Base-by-base conservation (phyloP, 2,113 vertebrate genomes). In the Mormoops blainvillei region DNA sequence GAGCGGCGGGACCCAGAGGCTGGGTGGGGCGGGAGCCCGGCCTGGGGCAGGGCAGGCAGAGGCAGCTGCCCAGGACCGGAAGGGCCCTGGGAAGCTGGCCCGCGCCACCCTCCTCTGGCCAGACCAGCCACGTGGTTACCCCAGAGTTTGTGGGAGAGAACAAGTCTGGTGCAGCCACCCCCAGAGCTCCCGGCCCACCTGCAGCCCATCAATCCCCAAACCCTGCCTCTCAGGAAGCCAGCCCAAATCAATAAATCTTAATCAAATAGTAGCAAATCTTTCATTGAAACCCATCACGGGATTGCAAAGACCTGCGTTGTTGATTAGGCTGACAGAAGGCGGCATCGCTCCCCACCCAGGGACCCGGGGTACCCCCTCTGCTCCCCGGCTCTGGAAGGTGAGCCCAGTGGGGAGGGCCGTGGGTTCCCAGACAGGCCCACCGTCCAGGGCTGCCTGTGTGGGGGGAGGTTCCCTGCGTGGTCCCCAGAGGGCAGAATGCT, bases 201-300 rank as follows among this genome's bases (percentile, higher is more conserved):
- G 93, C 93, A n/a, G 7, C 92, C 33, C 3, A 80, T 83, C 91
- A 78, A 12, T 43, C 61, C 82, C 93, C 82, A 52, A 15, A 0
- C 82, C 67, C 85, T 58, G 11, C 16, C 91, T 92, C 83, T 85
- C 96, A 86, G 83, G 74, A 97, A 95, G 84, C 38, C 15, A 73
- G 84, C 68, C 96, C 94, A 94, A 96, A 96, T 98, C 97, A 95
- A 97, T 97, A 82, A 58, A 88, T 96, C 97, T 97, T 93, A 91
- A 96, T 95, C 97, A 96, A 97, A 96, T 74, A 78, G 96, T 82
- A 97, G 95, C 95, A 87, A 94, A 94, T 95, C 96, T 97, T 95
- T 95, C 77, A 97, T 94, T 96, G 97, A 95, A 98, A 96, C 97
- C 97, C 96, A 97, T 96, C 96, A 74, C 41, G 18, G 94, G 78